Conservation (phyloP, 1,140 invertebrate species). For the Pogonus chalceus region DNA sequence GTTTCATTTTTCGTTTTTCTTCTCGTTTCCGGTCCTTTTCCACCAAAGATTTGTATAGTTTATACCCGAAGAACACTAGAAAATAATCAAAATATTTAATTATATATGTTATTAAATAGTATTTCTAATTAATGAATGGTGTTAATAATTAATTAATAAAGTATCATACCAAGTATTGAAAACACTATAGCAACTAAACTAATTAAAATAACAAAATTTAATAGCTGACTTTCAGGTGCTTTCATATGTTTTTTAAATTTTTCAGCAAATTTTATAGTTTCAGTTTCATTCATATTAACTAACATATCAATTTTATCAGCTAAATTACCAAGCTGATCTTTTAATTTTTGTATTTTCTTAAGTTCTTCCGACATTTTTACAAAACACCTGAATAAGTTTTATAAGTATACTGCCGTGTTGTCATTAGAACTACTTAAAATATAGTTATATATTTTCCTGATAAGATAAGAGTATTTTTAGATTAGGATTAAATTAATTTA, state of each 20-base stretch:
- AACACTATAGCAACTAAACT: not conserved
- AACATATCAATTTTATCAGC: not conserved
- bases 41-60: conserved; percentile 64
- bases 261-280: not conserved
- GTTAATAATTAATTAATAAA: not conserved
- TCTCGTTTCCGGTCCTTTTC: conserved; percentile 60
- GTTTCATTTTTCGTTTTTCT: conserved; percentile 58
- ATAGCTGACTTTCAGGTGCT: not conserved
- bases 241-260: not conserved
- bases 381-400: no score
- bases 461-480: no score
- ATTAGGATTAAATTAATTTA: no score
- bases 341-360: conserved; percentile 21
- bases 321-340: conserved; percentile 10
- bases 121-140: no score
- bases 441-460: no score
- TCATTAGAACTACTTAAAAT: no score
- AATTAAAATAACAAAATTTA: not conserved
- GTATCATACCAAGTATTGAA: not conserved
- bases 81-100: conserved; percentile 32
- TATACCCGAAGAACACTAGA: conserved; percentile 77
- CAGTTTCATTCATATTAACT: not conserved
- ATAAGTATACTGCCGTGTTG: no score
- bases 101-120: no score
- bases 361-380: conserved; percentile 15